Base-by-base conservation (phyloP, 2,113 vertebrate species). In the Acrocephalus kingi region DNA sequence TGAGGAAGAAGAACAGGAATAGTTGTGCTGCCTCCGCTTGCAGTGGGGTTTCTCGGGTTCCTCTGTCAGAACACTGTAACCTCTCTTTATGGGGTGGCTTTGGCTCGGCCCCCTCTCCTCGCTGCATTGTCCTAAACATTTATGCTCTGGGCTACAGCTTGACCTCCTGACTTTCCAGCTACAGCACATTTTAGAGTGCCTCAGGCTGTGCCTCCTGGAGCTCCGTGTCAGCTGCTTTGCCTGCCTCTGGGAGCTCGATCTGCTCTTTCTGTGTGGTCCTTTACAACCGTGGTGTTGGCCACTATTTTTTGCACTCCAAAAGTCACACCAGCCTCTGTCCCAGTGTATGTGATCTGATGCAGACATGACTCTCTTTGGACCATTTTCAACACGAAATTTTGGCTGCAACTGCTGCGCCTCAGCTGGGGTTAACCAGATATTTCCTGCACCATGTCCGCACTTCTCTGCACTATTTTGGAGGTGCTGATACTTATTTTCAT, bases 51-150 rank as follows among this genome's bases (percentile, higher is more conserved):
- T 96, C 63, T 98, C 98, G 6, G 92, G 61, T 24, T 98, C 97
- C 19, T 94, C 96, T 25, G 62, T 93, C 78, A 97, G 58, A 77
- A 97, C 87, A 3, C 56, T 96, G 71, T 89, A 98, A 39, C 95
- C 96, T 96, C 98, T 98, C 93, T 98, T 99, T 24, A 97, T 16
- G 24, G 97, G 94, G 52, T 92, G 98, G 63, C 83, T 97, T 55
- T 97, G 97, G 71, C 68, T 90, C 0, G 2, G 28, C 41, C 35
- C 89, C 83, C 96, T 97, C 68, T 89, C 69, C 43, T 94, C 88
- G 8, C 80, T 95, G 79, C 81, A 94, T 35, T 73, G 82, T 74
- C 90, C 87, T 31, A 89, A 64, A 61, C 84, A 94, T 39, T 86
- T 95, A 62, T 94, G 95, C 62, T 97, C 95, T n/a, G 92, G 83